A percentile compares a stretch with the other conserved stretches of the same genome.
phyloP scores from a whole-genome alignment of 2,888 invertebrate species.

The Andrena flavipes region DNA sequence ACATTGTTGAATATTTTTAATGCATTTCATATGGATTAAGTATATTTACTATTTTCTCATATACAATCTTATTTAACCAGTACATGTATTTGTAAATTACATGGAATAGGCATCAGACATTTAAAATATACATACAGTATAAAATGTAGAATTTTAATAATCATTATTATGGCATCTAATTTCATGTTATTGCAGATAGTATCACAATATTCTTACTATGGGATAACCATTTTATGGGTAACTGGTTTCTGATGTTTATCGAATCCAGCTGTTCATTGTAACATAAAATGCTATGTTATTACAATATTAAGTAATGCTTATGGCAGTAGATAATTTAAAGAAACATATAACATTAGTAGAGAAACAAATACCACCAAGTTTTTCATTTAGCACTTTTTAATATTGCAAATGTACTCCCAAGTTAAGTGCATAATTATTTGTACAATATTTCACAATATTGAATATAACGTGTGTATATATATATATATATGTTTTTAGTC shows the following conservation, averaged over 20 bases:
- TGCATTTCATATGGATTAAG: conserved; percentile 1
- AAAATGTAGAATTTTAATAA: conserved; percentile 9
- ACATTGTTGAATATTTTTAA: background rate
- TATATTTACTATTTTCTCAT: conserved; percentile 21
- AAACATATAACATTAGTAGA: conserved; percentile 16
- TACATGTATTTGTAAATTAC: conserved; percentile 26
- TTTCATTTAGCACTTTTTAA: background rate
- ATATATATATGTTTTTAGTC: background rate
- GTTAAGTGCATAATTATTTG: conserved; percentile 13
- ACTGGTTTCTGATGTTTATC: background rate
- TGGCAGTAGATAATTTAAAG: conserved; percentile 34
- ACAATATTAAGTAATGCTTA: conserved; percentile 25
- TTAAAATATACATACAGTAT: conserved; percentile 16
- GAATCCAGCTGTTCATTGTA: background rate
- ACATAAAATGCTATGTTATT: background rate
- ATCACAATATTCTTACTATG: conserved; percentile 21
- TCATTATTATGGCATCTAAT: conserved; percentile 16
- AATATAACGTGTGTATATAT: too few relatives aligned
- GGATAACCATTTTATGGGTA: conserved; percentile 1
- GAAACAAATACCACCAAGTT: conserved; percentile 20
- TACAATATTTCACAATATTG: conserved; percentile 3
- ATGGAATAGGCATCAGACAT: conserved; percentile 2
- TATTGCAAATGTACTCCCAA: background rate
- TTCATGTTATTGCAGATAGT: conserved; percentile 27
- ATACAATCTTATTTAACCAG: conserved; percentile 22